Base-by-base conservation (phyloP, 1,140 invertebrate species). In the Samia ricini region DNA sequence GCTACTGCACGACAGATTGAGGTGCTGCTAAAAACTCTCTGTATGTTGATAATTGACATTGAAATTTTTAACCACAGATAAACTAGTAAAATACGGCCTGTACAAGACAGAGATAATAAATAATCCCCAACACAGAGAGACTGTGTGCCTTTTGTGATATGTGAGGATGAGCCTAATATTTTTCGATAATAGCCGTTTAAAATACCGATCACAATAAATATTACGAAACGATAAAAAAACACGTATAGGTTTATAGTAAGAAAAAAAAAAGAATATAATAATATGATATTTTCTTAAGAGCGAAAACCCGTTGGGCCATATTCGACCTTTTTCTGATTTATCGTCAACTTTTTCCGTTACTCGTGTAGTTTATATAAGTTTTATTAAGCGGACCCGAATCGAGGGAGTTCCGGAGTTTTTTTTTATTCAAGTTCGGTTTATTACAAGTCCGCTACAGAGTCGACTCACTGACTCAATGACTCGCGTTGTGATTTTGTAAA, bases 251-350 rank as follows among this genome's bases (percentile, higher is more conserved):
- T n/a, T n/a, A n/a, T n/a, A n/a, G n/a, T n/a, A n/a, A 49, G 48
- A 19, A 18, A 7, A 49, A n/a, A 49, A 49, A 49, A 49, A 5
- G 5, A 15, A 49, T 55, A 55, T 24, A 23, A 55, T 15, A 24
- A 55, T 55, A 22, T 24, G 22, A 6, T 23, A 24, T 23, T 22
- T 22, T 22, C 12, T 24, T 24, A 18, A 57, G 22, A 33, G 18
- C 33, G 33, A 21, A 19, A 20, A 20, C 24, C 72, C 72, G 69
- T 55, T 68, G 76, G 69, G 71, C 70, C 66, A 64, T 68, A 70
- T 74, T 80, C 74, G 69, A 68, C 77, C 77, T 76, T 79, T 72
- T 77, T 75, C 61, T 80, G 79, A 82, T 82, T 82, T 82, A 82
- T 77, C 61, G 69, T 63, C 66, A 67, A 74, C 57, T 74, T 72